phyloP scores from a whole-genome alignment of 2,113 vertebrate species.

The Hoplias malabaricus region DNA sequence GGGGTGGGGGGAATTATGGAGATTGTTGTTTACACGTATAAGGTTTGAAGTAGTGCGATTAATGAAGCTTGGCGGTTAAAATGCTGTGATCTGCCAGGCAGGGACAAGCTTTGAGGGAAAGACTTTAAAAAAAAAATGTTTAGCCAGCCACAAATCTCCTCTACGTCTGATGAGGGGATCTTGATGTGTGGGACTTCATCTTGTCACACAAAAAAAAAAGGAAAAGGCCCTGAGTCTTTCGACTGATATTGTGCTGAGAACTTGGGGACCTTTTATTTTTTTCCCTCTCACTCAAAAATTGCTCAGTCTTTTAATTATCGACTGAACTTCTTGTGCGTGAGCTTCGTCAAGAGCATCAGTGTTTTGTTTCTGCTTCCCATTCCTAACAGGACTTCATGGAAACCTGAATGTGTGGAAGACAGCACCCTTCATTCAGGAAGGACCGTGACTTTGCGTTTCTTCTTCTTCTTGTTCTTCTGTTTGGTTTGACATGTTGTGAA shows the following conservation, averaged over 20 bases:
- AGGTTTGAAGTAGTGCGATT: slow-evolving; percentile 62
- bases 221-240: background rate
- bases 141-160: slow-evolving; percentile 54
- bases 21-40: slow-evolving; percentile 64
- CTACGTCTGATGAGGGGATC: slow-evolving; percentile 10
- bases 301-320: slow-evolving; percentile 35
- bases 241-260: background rate
- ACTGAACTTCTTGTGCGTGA: slow-evolving; percentile 51
- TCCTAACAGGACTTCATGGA: background rate
- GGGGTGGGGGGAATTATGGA: slow-evolving; percentile 55
- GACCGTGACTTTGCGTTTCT: background rate
- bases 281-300: slow-evolving; percentile 58
- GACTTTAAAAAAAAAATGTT: slow-evolving; percentile 63
- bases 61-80: slow-evolving; percentile 67
- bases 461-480: background rate
- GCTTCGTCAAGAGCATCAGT: slow-evolving; percentile 51
- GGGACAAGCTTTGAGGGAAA: slow-evolving; percentile 62
- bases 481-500: background rate
- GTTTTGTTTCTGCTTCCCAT: background rate
- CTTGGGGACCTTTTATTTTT: slow-evolving; percentile 9
- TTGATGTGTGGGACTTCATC: background rate
- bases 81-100: slow-evolving; percentile 57
- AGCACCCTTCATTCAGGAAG: background rate
- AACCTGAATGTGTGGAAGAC: background rate
- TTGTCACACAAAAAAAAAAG: background rate